Evolutionary conservation across 2,888 invertebrate species (phyloP), one percentile per base, ranked within the genome.

Genomic region (Baronia brevicornis): DNA sequence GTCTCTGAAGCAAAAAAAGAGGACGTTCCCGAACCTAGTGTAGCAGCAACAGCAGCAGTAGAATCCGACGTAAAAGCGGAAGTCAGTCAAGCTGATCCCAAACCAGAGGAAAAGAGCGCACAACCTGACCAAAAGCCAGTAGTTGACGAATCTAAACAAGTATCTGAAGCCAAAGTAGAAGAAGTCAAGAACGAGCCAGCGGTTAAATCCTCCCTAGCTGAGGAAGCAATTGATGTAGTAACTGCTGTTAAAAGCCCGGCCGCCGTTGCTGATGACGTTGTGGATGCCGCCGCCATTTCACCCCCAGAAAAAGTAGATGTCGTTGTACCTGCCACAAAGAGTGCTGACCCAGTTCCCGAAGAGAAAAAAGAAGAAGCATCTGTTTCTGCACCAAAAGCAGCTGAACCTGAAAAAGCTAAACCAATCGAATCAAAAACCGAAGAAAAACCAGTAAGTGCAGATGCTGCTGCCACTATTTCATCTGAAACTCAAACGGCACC

Each of bases 201-300:
- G 17, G 19, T 28, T 11, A 78, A 78, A 41, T 54, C 70, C 28
- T 56, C 47, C 31, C 42, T 49, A 32, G 51, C 55, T 26, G 62
- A 62, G 10, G 65, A 61, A 39, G 34, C 51, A 4, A 68, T 72
- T 26, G 75, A 78, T 44, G 60, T 75, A 10, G 64, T 72, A 1
- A 66, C 54, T 29, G 70, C 72, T 15, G 51, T 66, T 6, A 71
- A 74, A 36, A 50, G 51, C 39, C 51, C 63, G 10, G 69, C 70
- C 29, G 64, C 70, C 17, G 42, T 77, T 5, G 77, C 77, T 45
- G 71, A 84, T 51, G 70, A 80, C 38, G 51, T 61, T 4, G 44
- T 65, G n/a, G 63, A 69, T 27, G 51, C 60, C 3, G 60, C 63
- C 15, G 64, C 58, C 6, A 63, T 67, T 12, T 58, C 64, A 14